Percentiles rank a stretch among this genome's conserved stretches.
Conservation (phyloP, 2,113 vertebrate genomes). For the Paracanthobrama guichenoti region DNA sequence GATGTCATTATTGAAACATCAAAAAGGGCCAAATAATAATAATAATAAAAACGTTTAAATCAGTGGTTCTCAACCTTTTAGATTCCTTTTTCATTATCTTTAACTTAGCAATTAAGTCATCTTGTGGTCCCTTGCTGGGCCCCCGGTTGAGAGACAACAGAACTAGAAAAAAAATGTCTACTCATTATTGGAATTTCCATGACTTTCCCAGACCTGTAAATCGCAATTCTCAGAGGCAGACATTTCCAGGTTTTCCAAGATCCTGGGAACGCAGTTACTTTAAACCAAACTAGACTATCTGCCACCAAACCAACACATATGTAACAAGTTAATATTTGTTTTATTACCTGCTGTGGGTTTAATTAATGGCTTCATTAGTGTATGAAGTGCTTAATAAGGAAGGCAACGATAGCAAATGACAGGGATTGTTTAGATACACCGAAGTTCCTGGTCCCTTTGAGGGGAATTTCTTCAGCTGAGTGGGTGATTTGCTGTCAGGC, state of each 20-base stretch:
- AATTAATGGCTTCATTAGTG: background rate
- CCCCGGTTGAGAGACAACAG: background rate
- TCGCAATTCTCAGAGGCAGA: background rate
- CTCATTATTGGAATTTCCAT: background rate
- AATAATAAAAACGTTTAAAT: background rate
- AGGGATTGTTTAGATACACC: background rate
- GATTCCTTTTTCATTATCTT: background rate
- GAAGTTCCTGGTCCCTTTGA: slow-evolving; percentile 23
- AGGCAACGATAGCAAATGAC: background rate
- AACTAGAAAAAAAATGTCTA: background rate
- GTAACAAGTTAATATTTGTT: background rate
- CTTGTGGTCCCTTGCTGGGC: background rate
- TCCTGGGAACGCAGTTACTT: background rate
- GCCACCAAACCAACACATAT: background rate
- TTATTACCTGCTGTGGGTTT: background rate
- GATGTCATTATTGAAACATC: too few relatives aligned
- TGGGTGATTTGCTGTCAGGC: slow-evolving; percentile 43
- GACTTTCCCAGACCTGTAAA: background rate
- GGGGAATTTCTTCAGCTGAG: slow-evolving; percentile 37
- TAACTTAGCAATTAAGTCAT: background rate
- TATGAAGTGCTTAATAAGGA: background rate
- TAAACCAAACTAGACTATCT: background rate
- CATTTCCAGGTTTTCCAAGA: background rate
- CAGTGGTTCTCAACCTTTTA: background rate
- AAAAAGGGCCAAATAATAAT: background rate